These are phyloP conservation scores for Tragelaphus scriptus DNA, from an alignment of 2,113 vertebrate genomes.

Conservation along the genomic window DNA sequence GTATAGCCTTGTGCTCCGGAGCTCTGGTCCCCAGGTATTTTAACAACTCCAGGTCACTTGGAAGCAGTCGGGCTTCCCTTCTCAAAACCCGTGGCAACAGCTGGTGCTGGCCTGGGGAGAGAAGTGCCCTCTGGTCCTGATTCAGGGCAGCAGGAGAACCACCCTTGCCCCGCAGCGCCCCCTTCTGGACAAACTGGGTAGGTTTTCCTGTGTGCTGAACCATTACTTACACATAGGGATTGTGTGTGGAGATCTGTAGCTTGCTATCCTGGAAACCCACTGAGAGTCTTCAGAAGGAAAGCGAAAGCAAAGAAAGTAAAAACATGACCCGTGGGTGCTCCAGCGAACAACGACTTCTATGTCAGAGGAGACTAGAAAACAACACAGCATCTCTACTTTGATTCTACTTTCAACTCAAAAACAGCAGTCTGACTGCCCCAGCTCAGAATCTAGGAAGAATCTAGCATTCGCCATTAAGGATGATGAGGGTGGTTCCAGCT, in stretches of 20 bases:
- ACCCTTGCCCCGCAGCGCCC: not conserved
- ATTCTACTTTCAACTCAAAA: not conserved
- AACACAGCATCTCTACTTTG: not conserved
- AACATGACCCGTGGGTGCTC: not conserved
- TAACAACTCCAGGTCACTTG: constrained; percentile 22
- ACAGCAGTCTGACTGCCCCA: no score
- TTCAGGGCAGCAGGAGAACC: constrained; percentile 8
- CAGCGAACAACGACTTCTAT: not conserved
- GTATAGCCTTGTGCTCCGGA: not conserved
- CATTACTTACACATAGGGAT: fast-evolving
- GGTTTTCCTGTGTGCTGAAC: not conserved
- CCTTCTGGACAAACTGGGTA: not conserved
- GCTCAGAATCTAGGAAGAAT: not conserved
- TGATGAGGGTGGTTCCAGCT: not conserved
- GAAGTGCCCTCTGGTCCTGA: not conserved
- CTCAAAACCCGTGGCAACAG: not conserved
- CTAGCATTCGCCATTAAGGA: not conserved
- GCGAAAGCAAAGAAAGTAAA: not conserved
- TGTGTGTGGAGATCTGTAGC: not conserved
- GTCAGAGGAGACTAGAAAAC: not conserved
- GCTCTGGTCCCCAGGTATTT: not conserved
- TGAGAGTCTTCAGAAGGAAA: not conserved
- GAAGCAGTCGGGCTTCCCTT: not conserved
- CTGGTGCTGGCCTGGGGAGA: not conserved
- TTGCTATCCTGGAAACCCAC: not conserved